These are phyloP conservation scores for Ibidorhyncha struthersii DNA, from an alignment of 2,113 vertebrate species.

Conservation along the genomic window DNA sequence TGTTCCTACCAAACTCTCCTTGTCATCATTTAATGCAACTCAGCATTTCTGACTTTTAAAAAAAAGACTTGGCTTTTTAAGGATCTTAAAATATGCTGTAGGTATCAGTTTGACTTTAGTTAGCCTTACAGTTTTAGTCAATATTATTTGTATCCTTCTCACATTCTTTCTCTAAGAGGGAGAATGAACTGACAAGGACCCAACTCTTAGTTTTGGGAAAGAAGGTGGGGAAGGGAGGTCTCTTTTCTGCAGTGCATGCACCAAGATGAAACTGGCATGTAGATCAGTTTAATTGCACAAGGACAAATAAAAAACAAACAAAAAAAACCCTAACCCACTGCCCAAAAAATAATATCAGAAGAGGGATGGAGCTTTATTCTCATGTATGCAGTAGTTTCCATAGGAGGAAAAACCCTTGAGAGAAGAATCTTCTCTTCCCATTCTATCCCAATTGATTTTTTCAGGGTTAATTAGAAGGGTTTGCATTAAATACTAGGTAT, in stretches of 20 bases:
- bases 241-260: background rate
- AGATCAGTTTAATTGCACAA: background rate
- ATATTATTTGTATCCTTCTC: background rate
- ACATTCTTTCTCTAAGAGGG: background rate
- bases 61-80: background rate
- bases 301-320: background rate
- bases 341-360: background rate
- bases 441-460: background rate
- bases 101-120: background rate
- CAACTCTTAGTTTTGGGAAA: background rate
- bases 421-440: background rate
- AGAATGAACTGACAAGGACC: background rate
- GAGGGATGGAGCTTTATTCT: background rate
- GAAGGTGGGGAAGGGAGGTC: background rate
- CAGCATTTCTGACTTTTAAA: background rate
- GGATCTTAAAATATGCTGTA: background rate
- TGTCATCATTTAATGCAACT: background rate
- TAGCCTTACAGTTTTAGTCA: background rate
- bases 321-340: rapidly evolving
- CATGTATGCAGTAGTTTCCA: background rate
- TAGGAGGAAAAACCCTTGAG: background rate
- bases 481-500: conserved; percentile 21
- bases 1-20: background rate
- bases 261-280: background rate
- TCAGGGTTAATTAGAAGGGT: background rate